Evolutionary conservation across 2,113 vertebrate genomes (phyloP).

Genomic region (Centrocercus urophasianus): DNA sequence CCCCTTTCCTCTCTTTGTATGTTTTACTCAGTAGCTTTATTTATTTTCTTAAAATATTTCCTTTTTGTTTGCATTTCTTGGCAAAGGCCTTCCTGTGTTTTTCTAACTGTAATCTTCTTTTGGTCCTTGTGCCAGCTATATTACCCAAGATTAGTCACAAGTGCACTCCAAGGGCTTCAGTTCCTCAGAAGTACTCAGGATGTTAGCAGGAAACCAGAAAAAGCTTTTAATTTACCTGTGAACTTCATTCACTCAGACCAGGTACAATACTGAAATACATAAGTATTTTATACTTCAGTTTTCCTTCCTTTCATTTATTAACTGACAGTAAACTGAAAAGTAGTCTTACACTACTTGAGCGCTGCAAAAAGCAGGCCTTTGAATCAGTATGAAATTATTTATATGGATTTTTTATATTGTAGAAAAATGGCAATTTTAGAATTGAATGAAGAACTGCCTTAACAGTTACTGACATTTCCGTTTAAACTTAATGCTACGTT

Average conservation of each 20-base stretch:
- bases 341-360: neutral
- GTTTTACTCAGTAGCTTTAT: constrained; percentile 81
- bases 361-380: neutral
- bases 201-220: constrained; percentile 24
- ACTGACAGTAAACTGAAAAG: neutral
- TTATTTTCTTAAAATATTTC: constrained; percentile 82
- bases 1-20: constrained; percentile 68
- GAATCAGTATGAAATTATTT: neutral
- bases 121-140: constrained; percentile 55
- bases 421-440: neutral
- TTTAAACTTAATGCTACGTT: neutral
- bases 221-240: constrained; percentile 10
- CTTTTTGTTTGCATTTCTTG: constrained; percentile 81
- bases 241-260: neutral
- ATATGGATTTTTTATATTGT: neutral
- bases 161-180: constrained; percentile 32
- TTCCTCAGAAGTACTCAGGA: neutral
- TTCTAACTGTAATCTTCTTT: constrained; percentile 71
- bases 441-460: neutral
- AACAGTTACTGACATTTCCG: neutral
- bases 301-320: neutral
- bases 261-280: neutral
- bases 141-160: constrained; percentile 29
- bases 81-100: constrained; percentile 51
- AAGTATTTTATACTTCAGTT: neutral